Evolutionary conservation across 2,797 vertebrate genomes (phyloP).

Genomic region (Neopelma chrysocephalum): DNA sequence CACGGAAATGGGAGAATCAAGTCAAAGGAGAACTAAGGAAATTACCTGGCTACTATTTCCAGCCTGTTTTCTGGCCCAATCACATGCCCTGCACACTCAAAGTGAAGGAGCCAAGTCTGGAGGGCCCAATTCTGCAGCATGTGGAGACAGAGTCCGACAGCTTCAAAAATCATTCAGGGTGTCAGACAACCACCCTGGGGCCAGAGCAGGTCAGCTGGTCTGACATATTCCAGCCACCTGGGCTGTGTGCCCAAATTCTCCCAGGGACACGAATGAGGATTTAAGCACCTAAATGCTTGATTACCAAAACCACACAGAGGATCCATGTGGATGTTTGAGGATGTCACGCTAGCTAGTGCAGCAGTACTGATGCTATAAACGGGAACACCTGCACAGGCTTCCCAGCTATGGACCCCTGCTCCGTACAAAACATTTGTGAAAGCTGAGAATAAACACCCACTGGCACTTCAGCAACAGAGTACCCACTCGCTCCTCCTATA

Average conservation of each 20-base stretch:
- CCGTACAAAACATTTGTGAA: not conserved
- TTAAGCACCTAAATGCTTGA: not conserved
- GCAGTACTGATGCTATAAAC: not conserved
- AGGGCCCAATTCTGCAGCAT: not conserved
- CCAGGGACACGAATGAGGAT: rapidly evolving
- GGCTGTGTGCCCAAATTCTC: not conserved
- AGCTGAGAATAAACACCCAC: not conserved
- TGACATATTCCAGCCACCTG: rapidly evolving
- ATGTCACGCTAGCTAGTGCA: not conserved
- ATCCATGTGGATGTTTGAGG: rapidly evolving
- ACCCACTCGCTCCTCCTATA: rapidly evolving
- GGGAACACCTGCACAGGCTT: not conserved
- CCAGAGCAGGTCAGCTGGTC: not conserved
- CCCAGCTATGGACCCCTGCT: not conserved
- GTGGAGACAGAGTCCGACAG: not conserved
- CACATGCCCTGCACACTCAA: rapidly evolving
- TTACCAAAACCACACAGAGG: not conserved
- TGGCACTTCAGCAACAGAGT: not conserved
- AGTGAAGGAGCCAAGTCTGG: not conserved
- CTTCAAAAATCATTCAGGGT: not conserved
- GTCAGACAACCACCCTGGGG: not conserved
- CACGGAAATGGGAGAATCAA: rapidly evolving
- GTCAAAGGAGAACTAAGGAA: not conserved
- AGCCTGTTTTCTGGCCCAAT: not conserved
- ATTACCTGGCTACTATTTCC: not conserved